Conservation (phyloP, 2,113 vertebrate species). For the Ciconia boyciana region DNA sequence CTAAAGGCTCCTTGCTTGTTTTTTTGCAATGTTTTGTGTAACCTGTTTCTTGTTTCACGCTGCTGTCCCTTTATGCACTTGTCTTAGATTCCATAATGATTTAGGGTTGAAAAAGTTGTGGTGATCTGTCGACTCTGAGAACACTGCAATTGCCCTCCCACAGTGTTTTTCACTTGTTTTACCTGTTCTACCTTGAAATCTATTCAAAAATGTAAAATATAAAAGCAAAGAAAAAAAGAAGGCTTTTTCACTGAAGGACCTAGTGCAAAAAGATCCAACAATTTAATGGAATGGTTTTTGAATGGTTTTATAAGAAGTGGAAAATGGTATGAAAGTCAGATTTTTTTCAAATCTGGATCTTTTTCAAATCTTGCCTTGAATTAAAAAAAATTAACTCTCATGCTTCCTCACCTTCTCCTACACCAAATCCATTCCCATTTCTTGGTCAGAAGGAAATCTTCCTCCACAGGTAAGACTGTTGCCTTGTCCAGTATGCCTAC, state of each 20-base stretch:
- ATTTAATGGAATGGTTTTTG: not conserved
- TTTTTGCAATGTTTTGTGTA: not conserved
- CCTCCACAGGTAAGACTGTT: not conserved
- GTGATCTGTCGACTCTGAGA: not conserved
- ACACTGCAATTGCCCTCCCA: not conserved
- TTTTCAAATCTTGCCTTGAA: not conserved
- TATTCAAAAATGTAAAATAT: not conserved
- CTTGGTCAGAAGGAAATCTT: not conserved
- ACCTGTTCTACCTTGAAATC: not conserved
- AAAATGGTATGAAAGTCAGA: not conserved
- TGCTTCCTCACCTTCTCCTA: not conserved
- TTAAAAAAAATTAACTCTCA: not conserved
- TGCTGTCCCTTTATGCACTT: not conserved
- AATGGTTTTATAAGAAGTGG: not conserved
- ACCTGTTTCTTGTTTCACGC: not conserved
- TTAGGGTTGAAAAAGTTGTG: not conserved
- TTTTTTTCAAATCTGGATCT: not conserved
- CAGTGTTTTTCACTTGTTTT: not conserved
- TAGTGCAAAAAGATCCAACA: not conserved
- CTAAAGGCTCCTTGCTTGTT: not conserved
- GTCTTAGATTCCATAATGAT: not conserved
- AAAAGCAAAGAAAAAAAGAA: not conserved
- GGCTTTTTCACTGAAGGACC: not conserved
- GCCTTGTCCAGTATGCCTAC: not conserved
- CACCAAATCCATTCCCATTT: not conserved